Evolutionary conservation across 2,113 vertebrate species (phyloP), one percentile per base, ranked within the genome.

Genomic region (Meleagris gallopavo): DNA sequence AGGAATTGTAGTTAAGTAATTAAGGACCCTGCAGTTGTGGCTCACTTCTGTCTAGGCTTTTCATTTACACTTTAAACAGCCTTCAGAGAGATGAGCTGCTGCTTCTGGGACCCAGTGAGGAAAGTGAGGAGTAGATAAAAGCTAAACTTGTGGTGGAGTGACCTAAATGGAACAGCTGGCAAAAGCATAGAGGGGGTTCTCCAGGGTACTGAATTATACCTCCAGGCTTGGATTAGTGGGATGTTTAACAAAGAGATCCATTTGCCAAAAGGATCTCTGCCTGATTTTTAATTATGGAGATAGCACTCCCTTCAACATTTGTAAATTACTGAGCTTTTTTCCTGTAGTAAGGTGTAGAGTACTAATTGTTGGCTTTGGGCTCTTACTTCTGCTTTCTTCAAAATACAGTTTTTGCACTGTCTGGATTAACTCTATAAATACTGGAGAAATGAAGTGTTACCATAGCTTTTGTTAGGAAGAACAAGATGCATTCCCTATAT

Each of bases 61-160:
- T 97, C 97, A 97, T 97, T 97, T 96, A 94, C 91, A 96, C 93
- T 97, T 97, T 97, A 95, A 97, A 97, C 89, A 92, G 75, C 62
- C 92, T 97, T 94, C 78, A 84, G 93, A 97, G 95, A 95, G 72
- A 89, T 41, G 73, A 76, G 71, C 79, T 96, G 81, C 95, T 96
- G 69, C 93, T 94, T 89, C 93, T 90, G 73, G 94, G 92, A 87
- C 74, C 58, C 40, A 61, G 29, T 38, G 38, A 96, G 95, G 83
- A 96, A 96, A 97, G 93, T 88, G 88, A 93, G 85, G 93, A 91
- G 94, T 92, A 96, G 94, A 97, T 95, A 92, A 97, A 97, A 97
- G 94, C 93, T 97, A 46, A 89, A 94, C 93, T 96, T 96, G 70
- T 61, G 88, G 72, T 91, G 67, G 54, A 95, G 61, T 80, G 94